Base-by-base conservation (phyloP, 2,888 invertebrate genomes). In the Clitarchus hookeri region DNA sequence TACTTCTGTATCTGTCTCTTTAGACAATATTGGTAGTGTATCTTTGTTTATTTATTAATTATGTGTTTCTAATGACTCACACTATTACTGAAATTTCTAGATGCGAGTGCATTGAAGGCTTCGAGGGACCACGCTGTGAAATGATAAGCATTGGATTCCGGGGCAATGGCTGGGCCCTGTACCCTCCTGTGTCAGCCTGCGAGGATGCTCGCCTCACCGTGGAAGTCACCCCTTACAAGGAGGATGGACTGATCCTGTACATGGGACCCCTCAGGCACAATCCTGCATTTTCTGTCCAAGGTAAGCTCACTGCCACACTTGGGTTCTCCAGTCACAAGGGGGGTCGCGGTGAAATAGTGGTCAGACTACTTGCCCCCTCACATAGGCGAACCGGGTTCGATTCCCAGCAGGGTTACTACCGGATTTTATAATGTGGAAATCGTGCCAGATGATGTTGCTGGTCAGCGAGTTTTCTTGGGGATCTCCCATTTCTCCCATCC, bases 121-220 rank as follows among this genome's bases (percentile, higher is more conserved):
- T 94, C 85, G 94, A 95, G 9, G 99, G 99, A 0, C 97, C 98
- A 0, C 94, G 96, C 87, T 99, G 99, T 91, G 98, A 99, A 92
- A 94, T 96, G 88, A 95, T 97, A 0, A 95, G 96, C 0, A 95
- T 98, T 88, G 96, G 97, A 27, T 99, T 99, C 92, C 94, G 94
- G 88, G 97, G 98, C n/a, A 94, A 95, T 89, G 98, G 98, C 16
- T 99, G 96, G 94, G 98, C 98, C 0, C 95, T 99, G 94, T 98
- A 98, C 92, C 95, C 96, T 0, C 94, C 98, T 0, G 95, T 98
- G 54, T 95, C 97, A 54, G 95, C 97, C 9, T 99, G 99, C 91
- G 95, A 96, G 88, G 95, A 96, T 86, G 96, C 97, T 0, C 95
- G 94, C 89, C 95, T 98, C 86, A 95, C 95, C 87, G 90, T 99